phyloP scores from a whole-genome alignment of 1,140 invertebrate species.

The Drosophila ambigua region DNA sequence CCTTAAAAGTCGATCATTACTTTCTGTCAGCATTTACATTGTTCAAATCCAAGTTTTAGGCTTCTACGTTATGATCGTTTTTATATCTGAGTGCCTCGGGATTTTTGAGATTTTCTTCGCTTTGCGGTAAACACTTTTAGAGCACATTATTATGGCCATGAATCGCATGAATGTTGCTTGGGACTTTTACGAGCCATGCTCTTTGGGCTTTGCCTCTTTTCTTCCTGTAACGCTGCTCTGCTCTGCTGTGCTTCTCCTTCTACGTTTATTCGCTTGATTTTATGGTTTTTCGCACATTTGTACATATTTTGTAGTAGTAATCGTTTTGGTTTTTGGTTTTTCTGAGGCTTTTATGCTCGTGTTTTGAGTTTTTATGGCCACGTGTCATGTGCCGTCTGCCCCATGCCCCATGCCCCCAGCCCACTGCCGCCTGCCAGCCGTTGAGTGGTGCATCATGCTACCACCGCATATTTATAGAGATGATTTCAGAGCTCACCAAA shows the following conservation, averaged over 20 bases:
- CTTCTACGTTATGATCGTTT: background rate
- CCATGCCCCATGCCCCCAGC: background rate
- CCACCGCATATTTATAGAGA: conserved; percentile 67
- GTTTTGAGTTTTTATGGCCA: conserved; percentile 41
- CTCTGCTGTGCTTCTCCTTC: conserved; percentile 5
- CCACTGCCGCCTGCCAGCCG: background rate
- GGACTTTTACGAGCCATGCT: conserved; percentile 47
- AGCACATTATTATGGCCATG: conserved; percentile 11
- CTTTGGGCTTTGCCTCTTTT: conserved; percentile 8
- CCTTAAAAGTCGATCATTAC: too few species aligned
- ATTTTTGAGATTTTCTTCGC: conserved; percentile 7
- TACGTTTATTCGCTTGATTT: conserved; percentile 42
- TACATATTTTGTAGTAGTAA: conserved; percentile 62
- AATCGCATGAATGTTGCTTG: conserved; percentile 11
- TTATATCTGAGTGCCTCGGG: background rate
- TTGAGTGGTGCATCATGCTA: conserved; percentile 35
- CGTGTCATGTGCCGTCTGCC: conserved; percentile 9
- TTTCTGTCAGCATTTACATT: background rate
- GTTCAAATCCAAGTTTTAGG: background rate
- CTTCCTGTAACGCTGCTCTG: conserved; percentile 36
- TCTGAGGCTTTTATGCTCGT: conserved; percentile 39
- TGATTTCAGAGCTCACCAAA: conserved; percentile 39
- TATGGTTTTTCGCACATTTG: conserved; percentile 32
- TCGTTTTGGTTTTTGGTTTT: conserved; percentile 37
- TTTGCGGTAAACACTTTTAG: background rate